A percentile compares a stretch with the other conserved stretches of the same genome.
These are phyloP conservation scores for Phenganax stokvisi DNA, from an alignment of 92 coral and sea anemone genomes.

Conservation along the genomic window DNA sequence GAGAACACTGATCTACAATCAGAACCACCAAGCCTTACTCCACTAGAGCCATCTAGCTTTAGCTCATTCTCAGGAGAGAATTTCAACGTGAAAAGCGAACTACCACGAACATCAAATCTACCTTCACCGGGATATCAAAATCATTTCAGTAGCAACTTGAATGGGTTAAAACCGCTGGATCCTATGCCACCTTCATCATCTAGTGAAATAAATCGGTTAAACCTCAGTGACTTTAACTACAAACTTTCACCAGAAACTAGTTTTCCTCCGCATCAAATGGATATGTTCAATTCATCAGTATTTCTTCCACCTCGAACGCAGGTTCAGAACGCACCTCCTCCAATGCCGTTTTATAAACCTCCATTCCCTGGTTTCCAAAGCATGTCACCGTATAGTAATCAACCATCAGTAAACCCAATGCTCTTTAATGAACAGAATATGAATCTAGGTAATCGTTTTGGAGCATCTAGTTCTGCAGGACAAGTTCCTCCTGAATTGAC, in stretches of 20 bases:
- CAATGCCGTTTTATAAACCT: slow-evolving; percentile 92
- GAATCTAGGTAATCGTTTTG: slow-evolving; percentile 63
- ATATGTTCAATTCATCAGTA: slow-evolving; percentile 82
- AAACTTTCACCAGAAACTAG: slow-evolving; percentile 69
- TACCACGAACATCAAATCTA: slow-evolving; percentile 51
- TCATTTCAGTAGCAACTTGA: slow-evolving; percentile 68
- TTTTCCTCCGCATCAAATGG: slow-evolving; percentile 93
- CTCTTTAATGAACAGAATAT: slow-evolving; percentile 82
- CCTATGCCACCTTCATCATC: slow-evolving; percentile 76
- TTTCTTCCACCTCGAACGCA: slow-evolving; percentile 87
- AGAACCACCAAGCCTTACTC: slow-evolving; percentile 65
- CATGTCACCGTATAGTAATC: slow-evolving; percentile 83
- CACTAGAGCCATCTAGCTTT: slow-evolving; percentile 86
- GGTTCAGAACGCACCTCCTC: slow-evolving; percentile 78
- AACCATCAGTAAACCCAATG: slow-evolving; percentile 82
- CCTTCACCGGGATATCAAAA: slow-evolving; percentile 62
- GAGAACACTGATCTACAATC: slow-evolving; percentile 77
- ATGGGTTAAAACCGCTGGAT: slow-evolving; percentile 96
- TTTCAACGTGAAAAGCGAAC: slow-evolving; percentile 78
- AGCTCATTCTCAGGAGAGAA: slow-evolving; percentile 75
- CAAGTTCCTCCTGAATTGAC: slow-evolving; percentile 52
- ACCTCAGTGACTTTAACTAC: slow-evolving; percentile 83
- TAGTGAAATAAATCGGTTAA: slow-evolving; percentile 80
- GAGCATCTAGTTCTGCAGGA: slow-evolving; percentile 61
- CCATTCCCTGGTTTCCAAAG: slow-evolving; percentile 72